These are phyloP conservation scores for Ostrea edulis DNA, from an alignment of 1,140 invertebrate genomes.

Conservation along the genomic window DNA sequence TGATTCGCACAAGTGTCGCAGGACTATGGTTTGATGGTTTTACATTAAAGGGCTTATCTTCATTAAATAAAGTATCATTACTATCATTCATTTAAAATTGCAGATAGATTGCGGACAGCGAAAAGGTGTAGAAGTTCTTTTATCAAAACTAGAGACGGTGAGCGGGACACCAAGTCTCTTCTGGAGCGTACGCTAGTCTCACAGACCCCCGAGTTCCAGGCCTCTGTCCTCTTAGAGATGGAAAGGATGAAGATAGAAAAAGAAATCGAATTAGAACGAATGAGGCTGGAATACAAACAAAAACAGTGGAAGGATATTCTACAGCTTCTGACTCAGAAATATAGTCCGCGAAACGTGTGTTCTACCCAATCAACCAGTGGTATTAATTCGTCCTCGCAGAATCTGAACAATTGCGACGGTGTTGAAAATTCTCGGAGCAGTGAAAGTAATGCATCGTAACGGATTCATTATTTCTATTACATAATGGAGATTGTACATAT, in stretches of 20 bases:
- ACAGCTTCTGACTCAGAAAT: neutral
- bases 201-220: neutral
- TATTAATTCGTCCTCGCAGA: neutral
- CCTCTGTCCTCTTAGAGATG: neutral
- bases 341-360: neutral
- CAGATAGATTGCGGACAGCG: neutral
- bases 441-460: neutral
- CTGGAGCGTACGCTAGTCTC: neutral
- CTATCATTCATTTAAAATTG: neutral
- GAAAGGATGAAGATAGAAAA: neutral
- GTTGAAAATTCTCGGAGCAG: neutral
- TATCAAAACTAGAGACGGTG: neutral
- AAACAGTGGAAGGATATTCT: conserved; percentile 4
- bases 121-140: neutral
- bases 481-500: neutral
- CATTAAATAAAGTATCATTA: too few species aligned
- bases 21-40: too few species aligned
- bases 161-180: neutral
- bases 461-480: neutral
- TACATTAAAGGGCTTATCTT: too few species aligned
- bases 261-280: neutral
- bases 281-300: neutral
- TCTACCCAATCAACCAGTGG: neutral
- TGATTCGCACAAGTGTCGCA: too few species aligned
- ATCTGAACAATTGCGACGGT: neutral